A percentile compares a stretch with the other conserved stretches of the same genome.
Conservation (phyloP, 2,888 invertebrate species). For the Drosophila formosana region DNA sequence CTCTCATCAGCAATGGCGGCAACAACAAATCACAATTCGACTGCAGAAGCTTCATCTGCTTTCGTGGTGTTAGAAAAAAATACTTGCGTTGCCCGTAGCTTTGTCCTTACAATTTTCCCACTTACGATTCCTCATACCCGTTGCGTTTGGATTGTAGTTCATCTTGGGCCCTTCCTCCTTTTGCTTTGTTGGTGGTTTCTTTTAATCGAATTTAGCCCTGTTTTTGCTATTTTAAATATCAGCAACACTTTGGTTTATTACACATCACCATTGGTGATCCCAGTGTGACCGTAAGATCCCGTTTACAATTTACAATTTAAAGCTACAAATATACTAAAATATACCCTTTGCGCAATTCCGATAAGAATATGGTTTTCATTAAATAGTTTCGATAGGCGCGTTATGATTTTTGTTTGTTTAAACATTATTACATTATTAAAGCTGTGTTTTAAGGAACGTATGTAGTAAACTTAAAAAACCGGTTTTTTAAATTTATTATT, state of each 20-base stretch:
- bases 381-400: background rate
- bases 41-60: constrained; percentile 19
- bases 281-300: background rate
- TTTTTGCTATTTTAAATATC: constrained; percentile 37
- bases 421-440: no score
- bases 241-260: constrained; percentile 63
- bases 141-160: constrained; percentile 84
- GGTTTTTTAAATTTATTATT: no score
- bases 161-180: constrained; percentile 57
- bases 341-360: background rate
- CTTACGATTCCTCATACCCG: constrained; percentile 84
- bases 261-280: constrained; percentile 62
- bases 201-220: constrained; percentile 8
- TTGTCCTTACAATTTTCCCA: constrained; percentile 84
- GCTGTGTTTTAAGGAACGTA: no score
- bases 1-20: constrained; percentile 37
- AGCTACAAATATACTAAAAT: background rate
- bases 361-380: background rate
- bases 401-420: no score
- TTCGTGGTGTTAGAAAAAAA: constrained; percentile 41
- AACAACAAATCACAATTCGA: constrained; percentile 15
- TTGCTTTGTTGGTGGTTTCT: constrained; percentile 2
- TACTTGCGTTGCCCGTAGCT: constrained; percentile 81
- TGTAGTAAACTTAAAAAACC: no score
- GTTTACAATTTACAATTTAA: background rate